Evolutionary conservation across 1,140 invertebrate genomes (phyloP).

Genomic region (Neuroterus valhalla): DNA sequence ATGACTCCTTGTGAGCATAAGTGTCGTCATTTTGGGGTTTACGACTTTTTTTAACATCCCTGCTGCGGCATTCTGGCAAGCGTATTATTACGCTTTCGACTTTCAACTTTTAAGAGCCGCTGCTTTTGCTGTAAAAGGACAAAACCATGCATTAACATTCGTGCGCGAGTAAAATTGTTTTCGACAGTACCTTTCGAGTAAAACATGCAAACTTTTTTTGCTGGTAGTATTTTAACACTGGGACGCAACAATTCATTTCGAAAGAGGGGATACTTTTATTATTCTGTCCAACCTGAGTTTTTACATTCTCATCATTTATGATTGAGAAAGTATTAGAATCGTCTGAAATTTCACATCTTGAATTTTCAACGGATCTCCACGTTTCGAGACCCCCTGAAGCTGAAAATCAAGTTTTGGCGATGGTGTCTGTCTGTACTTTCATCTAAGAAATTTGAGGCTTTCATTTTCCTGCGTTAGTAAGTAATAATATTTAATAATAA

Average conservation of each 20-base stretch:
- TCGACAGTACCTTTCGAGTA: neutral
- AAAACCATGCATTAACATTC: slow-evolving; percentile 7
- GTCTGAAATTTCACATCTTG: too few relatives aligned
- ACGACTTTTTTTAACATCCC: slow-evolving; percentile 26
- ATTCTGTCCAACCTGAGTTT: neutral
- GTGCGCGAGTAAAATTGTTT: slow-evolving; percentile 11
- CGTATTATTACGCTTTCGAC: slow-evolving; percentile 21
- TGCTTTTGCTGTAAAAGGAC: slow-evolving; percentile 11
- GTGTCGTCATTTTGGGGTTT: slow-evolving; percentile 12
- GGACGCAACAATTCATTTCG: neutral
- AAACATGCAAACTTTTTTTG: neutral
- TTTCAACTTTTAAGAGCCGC: neutral
- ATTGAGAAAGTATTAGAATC: too few relatives aligned
- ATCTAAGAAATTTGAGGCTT: too few relatives aligned
- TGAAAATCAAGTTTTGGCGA: too few relatives aligned
- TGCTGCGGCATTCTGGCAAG: neutral
- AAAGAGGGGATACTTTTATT: neutral
- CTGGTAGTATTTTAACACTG: neutral
- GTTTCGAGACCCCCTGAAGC: too few relatives aligned
- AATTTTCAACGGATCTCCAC: too few relatives aligned
- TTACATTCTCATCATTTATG: too few relatives aligned
- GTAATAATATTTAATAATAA: too few relatives aligned
- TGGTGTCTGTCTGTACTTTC: too few relatives aligned
- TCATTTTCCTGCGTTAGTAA: too few relatives aligned
- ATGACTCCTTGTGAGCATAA: neutral